Base-by-base conservation (phyloP, 1,140 invertebrate genomes). In the Calosoma granatense region DNA sequence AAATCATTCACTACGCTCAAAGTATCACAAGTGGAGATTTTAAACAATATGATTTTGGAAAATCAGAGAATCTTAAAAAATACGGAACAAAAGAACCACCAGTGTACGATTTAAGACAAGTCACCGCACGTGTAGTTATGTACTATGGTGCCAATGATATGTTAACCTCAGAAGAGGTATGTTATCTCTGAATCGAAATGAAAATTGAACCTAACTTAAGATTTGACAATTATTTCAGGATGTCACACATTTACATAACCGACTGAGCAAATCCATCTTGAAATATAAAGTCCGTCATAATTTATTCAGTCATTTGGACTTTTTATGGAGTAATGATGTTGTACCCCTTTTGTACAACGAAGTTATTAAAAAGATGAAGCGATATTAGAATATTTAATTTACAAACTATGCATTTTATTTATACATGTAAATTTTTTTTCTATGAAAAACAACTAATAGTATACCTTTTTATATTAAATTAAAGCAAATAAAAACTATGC, bases 141-240 rank as follows among this genome's bases (percentile, higher is more conserved):
- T 82, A 84, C 65, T 87, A 83, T 63, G 80, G 80, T 2, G 74
- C 78, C 21, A 86, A 88, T 59, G 89, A 91, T 69, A 83, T 79
- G 72, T 66, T 90, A 2, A 76, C 56, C 11, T 1, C 54, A 51
- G 30, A 52, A 17, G 22, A 54, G 56, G 61, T 64, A 60, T 58
- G 22, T 41, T 12, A 55, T 17, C 36, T 22, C 14, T 53, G 20
- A 21, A 22, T 53, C 17, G 17, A 22, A 53, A 53, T 22, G 20
- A 22, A 3, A 53, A 36, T 36, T 36, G 26, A 9, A 36, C 26
- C 26, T n/a, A 36, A 36, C n/a, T 36, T n/a, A 36, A 36, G 6
- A n/a, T 36, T 9, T 36, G n/a, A 21, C 20, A 53, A 22, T 53
- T 22, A 1, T 53, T 53, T 53, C 17, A 53, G 51, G 51, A 53